These are phyloP conservation scores for Oreocharis arfaki DNA, from an alignment of 2,113 vertebrate species.

Conservation along the genomic window DNA sequence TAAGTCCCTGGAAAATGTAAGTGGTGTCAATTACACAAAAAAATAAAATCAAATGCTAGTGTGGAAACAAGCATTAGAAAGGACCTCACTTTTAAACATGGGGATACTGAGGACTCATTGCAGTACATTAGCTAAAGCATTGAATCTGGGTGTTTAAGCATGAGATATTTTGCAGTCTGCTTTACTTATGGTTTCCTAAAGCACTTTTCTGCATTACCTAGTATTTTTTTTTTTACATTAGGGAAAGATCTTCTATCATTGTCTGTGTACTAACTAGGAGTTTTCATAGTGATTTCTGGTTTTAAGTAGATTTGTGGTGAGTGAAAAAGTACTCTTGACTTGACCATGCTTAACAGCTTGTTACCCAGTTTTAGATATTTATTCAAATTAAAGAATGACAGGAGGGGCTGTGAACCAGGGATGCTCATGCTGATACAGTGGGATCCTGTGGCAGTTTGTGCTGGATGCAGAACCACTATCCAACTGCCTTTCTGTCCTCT, in stretches of 20 bases:
- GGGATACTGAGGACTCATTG: neutral
- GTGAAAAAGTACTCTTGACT: neutral
- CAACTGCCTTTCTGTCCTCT: neutral
- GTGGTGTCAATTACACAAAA: neutral
- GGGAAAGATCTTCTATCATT: neutral
- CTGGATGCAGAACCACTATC: neutral
- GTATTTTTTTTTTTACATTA: neutral
- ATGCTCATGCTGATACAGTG: accelerated
- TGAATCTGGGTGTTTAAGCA: neutral
- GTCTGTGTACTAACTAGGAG: neutral
- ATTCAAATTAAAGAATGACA: neutral
- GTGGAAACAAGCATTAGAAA: neutral
- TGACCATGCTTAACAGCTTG: neutral
- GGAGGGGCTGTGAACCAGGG: neutral
- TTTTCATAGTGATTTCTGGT: neutral
- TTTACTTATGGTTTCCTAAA: neutral
- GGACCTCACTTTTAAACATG: neutral
- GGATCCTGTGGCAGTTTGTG: neutral
- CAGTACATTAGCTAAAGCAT: neutral
- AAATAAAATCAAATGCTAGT: neutral
- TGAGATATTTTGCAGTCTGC: neutral
- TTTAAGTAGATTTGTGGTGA: neutral
- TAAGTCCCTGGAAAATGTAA: neutral
- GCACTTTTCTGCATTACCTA: neutral
- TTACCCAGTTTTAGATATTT: neutral